Conservation (phyloP, 2,797 vertebrate genomes). For the Catamblyrhynchus diadema region DNA sequence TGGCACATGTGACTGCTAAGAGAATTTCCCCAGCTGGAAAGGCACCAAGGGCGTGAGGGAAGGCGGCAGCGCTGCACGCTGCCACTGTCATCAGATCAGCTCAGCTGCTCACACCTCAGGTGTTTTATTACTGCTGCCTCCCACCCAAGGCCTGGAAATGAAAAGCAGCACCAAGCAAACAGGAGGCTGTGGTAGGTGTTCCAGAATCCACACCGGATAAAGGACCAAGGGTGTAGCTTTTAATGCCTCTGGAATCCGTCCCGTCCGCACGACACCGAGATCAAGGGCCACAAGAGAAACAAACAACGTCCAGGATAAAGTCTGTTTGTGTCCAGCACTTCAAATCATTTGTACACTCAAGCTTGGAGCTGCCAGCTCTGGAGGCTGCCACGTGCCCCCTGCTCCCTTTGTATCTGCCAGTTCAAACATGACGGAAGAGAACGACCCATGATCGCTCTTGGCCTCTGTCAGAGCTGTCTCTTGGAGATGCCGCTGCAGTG, state of each 20-base stretch:
- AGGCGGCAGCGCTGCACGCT: not conserved
- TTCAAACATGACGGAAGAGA: constrained; percentile 21
- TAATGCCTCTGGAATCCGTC: not conserved
- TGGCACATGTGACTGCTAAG: not conserved
- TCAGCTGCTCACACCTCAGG: not conserved
- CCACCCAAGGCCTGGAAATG: not conserved
- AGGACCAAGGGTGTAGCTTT: not conserved
- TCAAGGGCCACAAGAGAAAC: not conserved
- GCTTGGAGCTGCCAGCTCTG: not conserved
- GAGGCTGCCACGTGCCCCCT: not conserved
- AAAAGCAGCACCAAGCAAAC: not conserved
- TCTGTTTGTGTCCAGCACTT: not conserved
- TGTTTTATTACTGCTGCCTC: not conserved
- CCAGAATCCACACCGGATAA: not conserved
- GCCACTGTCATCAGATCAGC: not conserved
- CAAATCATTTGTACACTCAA: not conserved
- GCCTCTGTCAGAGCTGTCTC: not conserved
- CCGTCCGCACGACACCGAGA: not conserved
- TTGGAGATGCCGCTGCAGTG: not conserved
- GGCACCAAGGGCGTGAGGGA: not conserved
- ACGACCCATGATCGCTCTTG: not conserved
- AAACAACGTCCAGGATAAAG: not conserved
- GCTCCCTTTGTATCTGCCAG: constrained; percentile 31
- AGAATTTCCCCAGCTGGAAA: not conserved
- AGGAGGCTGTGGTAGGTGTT: not conserved